Conservation (phyloP, 2,113 vertebrate genomes). For the Sakesphorus luctuosus region DNA sequence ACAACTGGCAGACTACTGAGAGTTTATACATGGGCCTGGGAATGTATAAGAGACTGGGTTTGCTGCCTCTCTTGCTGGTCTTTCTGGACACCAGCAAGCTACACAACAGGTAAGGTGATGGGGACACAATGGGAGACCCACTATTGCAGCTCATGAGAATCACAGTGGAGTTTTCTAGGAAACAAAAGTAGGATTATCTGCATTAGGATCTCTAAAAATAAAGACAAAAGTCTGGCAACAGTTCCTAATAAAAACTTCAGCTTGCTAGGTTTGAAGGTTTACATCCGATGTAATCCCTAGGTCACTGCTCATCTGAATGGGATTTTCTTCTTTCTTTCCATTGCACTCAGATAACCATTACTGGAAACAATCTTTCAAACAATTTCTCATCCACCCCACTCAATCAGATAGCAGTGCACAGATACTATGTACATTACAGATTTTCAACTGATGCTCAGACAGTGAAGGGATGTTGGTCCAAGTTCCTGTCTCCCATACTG, state of each 20-base stretch:
- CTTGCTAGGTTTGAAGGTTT: neutral
- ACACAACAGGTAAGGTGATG: neutral
- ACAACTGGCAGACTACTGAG: neutral
- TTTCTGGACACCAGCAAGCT: neutral
- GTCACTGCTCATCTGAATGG: neutral
- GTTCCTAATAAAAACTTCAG: neutral
- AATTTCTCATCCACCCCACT: neutral
- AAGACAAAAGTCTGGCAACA: neutral
- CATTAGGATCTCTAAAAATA: neutral
- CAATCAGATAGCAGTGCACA: neutral
- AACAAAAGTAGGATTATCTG: neutral
- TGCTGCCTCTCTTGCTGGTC: neutral
- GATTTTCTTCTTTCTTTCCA: neutral
- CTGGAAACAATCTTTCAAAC: neutral
- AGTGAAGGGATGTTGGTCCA: neutral
- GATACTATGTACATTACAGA: neutral
- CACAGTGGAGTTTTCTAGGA: neutral
- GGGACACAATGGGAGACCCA: neutral
- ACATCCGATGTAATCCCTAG: neutral
- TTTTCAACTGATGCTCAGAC: neutral
- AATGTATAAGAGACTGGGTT: neutral
- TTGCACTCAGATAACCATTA: neutral
- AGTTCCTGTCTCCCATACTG: neutral
- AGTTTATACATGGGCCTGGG: neutral
- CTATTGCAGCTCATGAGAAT: neutral